Evolutionary conservation across 2,888 invertebrate genomes (phyloP).

Genomic region (Diarsia rubi): DNA sequence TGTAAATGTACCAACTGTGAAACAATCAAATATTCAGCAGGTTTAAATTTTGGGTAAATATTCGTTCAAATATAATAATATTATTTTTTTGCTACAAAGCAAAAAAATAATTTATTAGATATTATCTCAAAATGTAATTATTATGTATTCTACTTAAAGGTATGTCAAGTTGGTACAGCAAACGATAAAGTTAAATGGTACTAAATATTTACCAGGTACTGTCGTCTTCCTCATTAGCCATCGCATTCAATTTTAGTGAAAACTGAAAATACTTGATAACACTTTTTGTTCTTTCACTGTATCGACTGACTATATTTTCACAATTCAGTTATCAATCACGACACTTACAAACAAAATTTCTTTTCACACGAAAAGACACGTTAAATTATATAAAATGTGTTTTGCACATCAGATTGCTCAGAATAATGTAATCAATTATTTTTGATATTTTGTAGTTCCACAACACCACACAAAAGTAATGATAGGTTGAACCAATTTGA

Average conservation of each 20-base stretch:
- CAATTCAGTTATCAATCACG: constrained; percentile 13
- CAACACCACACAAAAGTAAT: constrained; percentile 11
- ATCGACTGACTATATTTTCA: constrained; percentile 7
- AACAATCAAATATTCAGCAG: not conserved
- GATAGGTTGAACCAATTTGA: constrained; percentile 3
- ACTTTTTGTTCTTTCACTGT: constrained; percentile 18
- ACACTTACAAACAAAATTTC: not conserved
- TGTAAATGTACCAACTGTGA: not conserved
- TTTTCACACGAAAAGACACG: not conserved
- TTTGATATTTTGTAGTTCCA: constrained; percentile 41
- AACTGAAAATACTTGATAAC: constrained; percentile 33
- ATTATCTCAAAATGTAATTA: not conserved
- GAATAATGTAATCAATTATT: constrained; percentile 38
- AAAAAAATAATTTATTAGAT: not conserved
- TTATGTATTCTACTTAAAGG: not conserved
- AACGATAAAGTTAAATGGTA: not conserved
- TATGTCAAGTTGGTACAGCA: not conserved
- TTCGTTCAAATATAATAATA: too few species aligned
- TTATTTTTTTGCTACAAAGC: not conserved
- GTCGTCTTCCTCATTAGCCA: constrained; percentile 92
- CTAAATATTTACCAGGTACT: constrained; percentile 90
- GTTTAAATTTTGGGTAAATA: not conserved
- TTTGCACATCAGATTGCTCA: constrained; percentile 18
- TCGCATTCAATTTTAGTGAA: constrained; percentile 67
- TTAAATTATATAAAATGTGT: not conserved